Conservation (phyloP, 2,888 invertebrate genomes). For the Stegophylla sp. region DNA sequence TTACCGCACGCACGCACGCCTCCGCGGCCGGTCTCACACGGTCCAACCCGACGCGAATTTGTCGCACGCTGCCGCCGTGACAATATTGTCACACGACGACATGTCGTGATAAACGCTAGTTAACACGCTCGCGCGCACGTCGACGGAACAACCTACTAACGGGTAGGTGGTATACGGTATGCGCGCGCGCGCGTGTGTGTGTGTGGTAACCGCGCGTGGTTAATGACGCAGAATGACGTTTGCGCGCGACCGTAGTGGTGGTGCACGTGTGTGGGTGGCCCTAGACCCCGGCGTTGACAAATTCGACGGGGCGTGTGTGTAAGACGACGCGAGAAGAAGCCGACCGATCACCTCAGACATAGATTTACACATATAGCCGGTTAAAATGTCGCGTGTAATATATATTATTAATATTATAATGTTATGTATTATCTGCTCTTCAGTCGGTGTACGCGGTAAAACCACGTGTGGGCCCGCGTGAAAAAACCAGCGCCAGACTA, state of each 20-base stretch:
- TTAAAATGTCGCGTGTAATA: background rate
- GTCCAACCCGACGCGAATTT: conserved; percentile 40
- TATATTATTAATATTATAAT: too few species aligned
- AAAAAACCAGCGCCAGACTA: too few species aligned
- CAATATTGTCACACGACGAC: conserved; percentile 32
- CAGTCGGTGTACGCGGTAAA: too few species aligned
- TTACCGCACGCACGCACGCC: conserved; percentile 20
- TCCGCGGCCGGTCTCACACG: conserved; percentile 32
- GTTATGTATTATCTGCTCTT: too few species aligned
- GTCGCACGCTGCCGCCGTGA: conserved; percentile 48
- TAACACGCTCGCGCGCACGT: background rate
- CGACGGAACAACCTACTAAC: background rate
- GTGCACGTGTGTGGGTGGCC: conserved; percentile 39
- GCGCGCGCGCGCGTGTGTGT: background rate
- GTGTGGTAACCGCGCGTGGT: conserved; percentile 16
- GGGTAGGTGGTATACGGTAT: too few species aligned
- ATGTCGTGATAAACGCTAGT: conserved; percentile 48
- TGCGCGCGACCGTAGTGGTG: background rate
- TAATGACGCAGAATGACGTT: conserved; percentile 40
- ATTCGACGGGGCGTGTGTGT: conserved; percentile 20
- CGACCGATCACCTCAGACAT: too few species aligned
- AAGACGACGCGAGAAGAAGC: background rate
- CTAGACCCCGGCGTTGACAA: background rate
- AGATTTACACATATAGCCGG: background rate
- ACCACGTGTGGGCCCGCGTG: too few species aligned